These are phyloP conservation scores for Blastobasis adustella DNA, from an alignment of 2,888 invertebrate species.

Conservation along the genomic window DNA sequence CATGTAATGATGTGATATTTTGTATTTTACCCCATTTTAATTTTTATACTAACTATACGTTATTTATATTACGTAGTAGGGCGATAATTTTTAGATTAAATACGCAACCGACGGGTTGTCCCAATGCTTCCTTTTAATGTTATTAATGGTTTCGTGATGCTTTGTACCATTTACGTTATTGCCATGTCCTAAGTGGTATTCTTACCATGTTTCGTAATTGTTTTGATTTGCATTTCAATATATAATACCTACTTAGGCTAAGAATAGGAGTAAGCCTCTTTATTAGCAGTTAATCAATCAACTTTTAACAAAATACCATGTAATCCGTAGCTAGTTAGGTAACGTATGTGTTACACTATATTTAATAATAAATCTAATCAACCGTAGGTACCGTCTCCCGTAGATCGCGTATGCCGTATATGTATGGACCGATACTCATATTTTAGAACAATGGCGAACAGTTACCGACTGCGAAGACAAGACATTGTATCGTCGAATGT, in stretches of 20 bases:
- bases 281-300: slow-evolving; percentile 53
- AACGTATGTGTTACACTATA: slow-evolving; percentile 38
- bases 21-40: slow-evolving; percentile 63
- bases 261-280: slow-evolving; percentile 52
- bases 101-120: slow-evolving; percentile 30
- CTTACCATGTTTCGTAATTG: slow-evolving; percentile 39
- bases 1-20: slow-evolving; percentile 75
- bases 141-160: slow-evolving; percentile 47
- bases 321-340: slow-evolving; percentile 58
- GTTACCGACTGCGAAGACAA: slow-evolving; percentile 30
- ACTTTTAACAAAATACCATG: slow-evolving; percentile 56
- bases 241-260: slow-evolving; percentile 47
- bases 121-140: slow-evolving; percentile 67
- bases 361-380: slow-evolving; percentile 40
- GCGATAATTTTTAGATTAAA: slow-evolving; percentile 40
- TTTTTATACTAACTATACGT: slow-evolving; percentile 49
- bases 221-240: slow-evolving; percentile 60
- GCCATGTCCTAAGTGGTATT: slow-evolving; percentile 42
- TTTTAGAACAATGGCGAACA: slow-evolving; percentile 22
- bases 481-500: slow-evolving; percentile 17
- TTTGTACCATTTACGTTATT: slow-evolving; percentile 60
- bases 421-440: slow-evolving; percentile 12
- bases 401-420: slow-evolving; percentile 16
- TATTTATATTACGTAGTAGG: slow-evolving; percentile 51
- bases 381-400: slow-evolving; percentile 23